Percentiles rank a stretch among this genome's conserved stretches.
Conservation (phyloP, 2,113 vertebrate species). For the Deroptyus accipitrinus region DNA sequence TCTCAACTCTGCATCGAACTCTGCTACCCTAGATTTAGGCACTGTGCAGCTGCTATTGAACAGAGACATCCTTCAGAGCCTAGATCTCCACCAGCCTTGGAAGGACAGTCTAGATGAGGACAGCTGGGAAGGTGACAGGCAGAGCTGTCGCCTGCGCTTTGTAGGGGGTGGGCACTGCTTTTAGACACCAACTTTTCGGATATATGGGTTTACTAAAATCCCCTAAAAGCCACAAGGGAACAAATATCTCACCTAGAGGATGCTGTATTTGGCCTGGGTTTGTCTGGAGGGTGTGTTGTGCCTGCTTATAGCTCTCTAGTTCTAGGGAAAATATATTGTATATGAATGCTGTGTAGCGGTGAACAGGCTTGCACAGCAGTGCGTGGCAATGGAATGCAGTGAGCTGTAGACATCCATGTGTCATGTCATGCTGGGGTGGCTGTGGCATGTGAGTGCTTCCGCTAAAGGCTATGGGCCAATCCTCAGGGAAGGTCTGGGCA, state of each 20-base stretch:
- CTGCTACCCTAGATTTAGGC: background rate
- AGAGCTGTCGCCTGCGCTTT: background rate
- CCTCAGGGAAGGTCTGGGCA: background rate
- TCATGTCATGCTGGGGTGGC: background rate
- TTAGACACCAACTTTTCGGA: background rate
- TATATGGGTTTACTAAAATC: background rate
- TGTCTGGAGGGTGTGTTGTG: background rate
- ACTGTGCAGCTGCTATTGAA: background rate
- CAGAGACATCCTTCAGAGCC: background rate
- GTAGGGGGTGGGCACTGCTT: background rate
- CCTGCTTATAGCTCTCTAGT: background rate
- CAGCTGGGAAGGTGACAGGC: background rate
- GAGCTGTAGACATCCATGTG: background rate
- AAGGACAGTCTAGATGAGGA: background rate
- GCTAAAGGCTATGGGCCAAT: background rate
- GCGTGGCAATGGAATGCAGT: background rate
- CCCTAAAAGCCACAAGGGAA: fast-evolving
- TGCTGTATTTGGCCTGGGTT: background rate
- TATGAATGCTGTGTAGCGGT: background rate
- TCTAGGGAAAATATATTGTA: background rate
- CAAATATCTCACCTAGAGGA: background rate
- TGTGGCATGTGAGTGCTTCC: background rate
- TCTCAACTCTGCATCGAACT: background rate
- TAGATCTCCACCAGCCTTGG: background rate
- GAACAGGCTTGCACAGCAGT: background rate